Percentiles rank a stretch among this genome's conserved stretches.
phyloP scores from a whole-genome alignment of 2,888 invertebrate genomes.

The Melolontha melolontha region DNA sequence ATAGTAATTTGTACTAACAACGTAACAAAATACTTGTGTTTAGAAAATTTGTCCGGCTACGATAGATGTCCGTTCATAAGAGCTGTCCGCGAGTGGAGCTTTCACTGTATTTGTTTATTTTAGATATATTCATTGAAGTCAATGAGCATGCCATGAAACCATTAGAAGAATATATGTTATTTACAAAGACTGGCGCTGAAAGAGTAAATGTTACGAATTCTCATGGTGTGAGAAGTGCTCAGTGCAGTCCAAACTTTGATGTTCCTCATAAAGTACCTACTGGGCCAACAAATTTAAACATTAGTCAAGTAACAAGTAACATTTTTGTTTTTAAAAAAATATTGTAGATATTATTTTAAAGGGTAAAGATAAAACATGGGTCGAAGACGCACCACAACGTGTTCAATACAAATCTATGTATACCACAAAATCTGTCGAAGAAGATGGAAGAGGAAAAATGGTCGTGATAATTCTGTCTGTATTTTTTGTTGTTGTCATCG shows the following conservation, averaged over 20 bases:
- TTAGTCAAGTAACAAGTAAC: conserved; percentile 67
- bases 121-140: conserved; percentile 88
- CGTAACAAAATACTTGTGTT: no score
- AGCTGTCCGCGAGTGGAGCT: no score
- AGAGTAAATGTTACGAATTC: conserved; percentile 89
- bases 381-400: conserved; percentile 84
- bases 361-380: conserved; percentile 86
- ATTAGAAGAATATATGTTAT: conserved; percentile 92
- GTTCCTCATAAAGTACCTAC: conserved; percentile 70
- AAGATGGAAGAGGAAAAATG: conserved; percentile 82
- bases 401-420: conserved; percentile 81
- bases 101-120: no score
- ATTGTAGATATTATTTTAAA: conserved; percentile 54
- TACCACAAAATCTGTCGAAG: conserved; percentile 79
- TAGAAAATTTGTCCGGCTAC: no score
- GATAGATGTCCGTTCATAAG: no score
- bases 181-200: conserved; percentile 85
- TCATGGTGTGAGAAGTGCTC: conserved; percentile 86
- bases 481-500: conserved; percentile 77
- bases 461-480: conserved; percentile 83
- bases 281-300: conserved; percentile 70
- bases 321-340: background rate
- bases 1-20: no score
- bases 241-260: conserved; percentile 85
- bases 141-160: conserved; percentile 91